phyloP scores from a whole-genome alignment of 1,140 invertebrate species.

The Glomeris maerens region DNA sequence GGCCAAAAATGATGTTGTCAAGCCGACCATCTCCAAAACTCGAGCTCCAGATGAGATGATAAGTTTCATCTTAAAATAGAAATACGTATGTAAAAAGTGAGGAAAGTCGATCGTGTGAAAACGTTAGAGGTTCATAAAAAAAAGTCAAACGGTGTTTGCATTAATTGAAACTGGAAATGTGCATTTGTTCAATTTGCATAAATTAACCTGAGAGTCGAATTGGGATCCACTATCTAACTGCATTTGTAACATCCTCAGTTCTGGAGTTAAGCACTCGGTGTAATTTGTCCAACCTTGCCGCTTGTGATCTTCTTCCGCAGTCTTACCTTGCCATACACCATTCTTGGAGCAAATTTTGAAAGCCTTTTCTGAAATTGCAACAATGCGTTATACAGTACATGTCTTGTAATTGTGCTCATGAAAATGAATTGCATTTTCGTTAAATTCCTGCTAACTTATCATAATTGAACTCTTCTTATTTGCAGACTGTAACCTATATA shows the following conservation, averaged over 20 bases:
- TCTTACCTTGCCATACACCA: constrained; percentile 53
- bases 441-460: too few species aligned
- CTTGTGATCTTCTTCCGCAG: constrained; percentile 22
- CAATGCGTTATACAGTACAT: too few species aligned
- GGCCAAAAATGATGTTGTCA: constrained; percentile 59
- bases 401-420: too few species aligned
- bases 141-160: background rate
- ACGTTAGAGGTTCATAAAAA: background rate
- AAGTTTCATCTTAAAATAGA: constrained; percentile 38
- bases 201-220: constrained; percentile 29
- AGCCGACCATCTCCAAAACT: constrained; percentile 63
- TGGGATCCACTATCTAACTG: constrained; percentile 43
- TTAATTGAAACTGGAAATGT: background rate
- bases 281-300: constrained; percentile 71
- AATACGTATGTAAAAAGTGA: constrained; percentile 1
- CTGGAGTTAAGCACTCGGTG: constrained; percentile 60
- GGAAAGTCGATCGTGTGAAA: constrained; percentile 22
- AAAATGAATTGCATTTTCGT: too few species aligned
- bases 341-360: constrained; percentile 52
- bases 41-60: constrained; percentile 58
- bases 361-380: constrained; percentile 53
- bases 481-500: too few species aligned
- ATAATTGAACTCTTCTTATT: too few species aligned
- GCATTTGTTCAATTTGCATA: background rate
- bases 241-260: constrained; percentile 46